Evolutionary conservation across 2,113 vertebrate genomes (phyloP).

Genomic region (Ploceus nigricollis): DNA sequence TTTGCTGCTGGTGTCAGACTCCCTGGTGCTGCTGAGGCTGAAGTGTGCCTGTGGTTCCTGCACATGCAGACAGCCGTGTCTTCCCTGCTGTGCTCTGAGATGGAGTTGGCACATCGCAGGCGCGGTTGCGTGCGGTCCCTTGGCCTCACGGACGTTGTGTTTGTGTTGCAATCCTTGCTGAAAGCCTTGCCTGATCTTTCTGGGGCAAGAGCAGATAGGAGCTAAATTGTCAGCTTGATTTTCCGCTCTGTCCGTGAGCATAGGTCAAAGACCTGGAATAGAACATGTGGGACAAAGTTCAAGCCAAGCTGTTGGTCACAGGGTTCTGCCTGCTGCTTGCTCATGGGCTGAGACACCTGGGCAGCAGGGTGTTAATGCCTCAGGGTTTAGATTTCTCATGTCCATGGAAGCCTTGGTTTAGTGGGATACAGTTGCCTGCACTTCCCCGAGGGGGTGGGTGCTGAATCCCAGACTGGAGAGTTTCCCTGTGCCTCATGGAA

Average conservation of each 20-base stretch:
- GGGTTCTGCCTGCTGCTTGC: not conserved
- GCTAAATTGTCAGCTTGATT: not conserved
- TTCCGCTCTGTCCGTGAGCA: not conserved
- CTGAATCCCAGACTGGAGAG: not conserved
- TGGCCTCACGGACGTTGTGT: fast-evolving
- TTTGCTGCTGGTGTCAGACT: not conserved
- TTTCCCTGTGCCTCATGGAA: not conserved
- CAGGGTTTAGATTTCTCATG: not conserved
- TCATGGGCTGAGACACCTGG: not conserved
- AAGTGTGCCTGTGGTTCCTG: fast-evolving
- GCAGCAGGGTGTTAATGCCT: not conserved
- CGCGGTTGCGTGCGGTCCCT: fast-evolving
- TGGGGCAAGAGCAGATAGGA: not conserved
- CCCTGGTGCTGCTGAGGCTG: fast-evolving
- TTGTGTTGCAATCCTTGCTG: not conserved
- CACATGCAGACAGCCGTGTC: fast-evolving
- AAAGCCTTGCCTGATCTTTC: not conserved
- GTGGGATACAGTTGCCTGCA: not conserved
- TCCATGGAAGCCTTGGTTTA: not conserved
- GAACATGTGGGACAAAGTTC: conserved; percentile 40
- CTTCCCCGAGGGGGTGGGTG: fast-evolving
- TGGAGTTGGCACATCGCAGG: not conserved
- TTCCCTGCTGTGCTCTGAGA: fast-evolving
- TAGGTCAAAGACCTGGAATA: conserved; percentile 25
- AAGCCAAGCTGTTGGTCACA: not conserved